Percentiles rank a stretch among this genome's conserved stretches.
Conservation (phyloP, 1,140 invertebrate species). For the Paralvinella palmiformis region DNA sequence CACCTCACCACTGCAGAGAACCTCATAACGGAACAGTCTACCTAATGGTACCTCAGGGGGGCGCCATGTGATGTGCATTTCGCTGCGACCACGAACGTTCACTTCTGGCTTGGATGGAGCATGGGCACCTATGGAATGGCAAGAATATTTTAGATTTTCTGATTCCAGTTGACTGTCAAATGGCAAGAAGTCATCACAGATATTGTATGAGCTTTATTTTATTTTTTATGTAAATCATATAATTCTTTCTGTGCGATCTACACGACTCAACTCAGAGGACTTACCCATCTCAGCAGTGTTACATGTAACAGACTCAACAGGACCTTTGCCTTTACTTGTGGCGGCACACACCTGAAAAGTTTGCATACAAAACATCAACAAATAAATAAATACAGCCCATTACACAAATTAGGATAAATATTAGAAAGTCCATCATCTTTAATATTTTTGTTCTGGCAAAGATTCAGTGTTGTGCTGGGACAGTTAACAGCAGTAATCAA, state of each 20-base stretch:
- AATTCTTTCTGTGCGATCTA: too few relatives aligned
- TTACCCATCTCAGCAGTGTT: neutral
- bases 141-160: slow-evolving; percentile 2
- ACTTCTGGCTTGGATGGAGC: slow-evolving; percentile 44
- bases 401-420: too few relatives aligned
- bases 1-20: slow-evolving; percentile 42
- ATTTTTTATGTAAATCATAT: too few relatives aligned
- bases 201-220: too few relatives aligned
- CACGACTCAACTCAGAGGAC: too few relatives aligned
- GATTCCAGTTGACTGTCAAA: neutral
- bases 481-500: too few relatives aligned
- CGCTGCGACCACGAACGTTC: slow-evolving; percentile 43
- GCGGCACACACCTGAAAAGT: slow-evolving; percentile 40
- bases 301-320: neutral
- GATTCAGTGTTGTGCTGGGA: too few relatives aligned
- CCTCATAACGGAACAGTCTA: slow-evolving; percentile 43
- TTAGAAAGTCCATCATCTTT: too few relatives aligned
- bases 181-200: neutral
- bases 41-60: slow-evolving; percentile 45
- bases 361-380: slow-evolving; percentile 6
- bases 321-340: slow-evolving; percentile 42
- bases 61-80: slow-evolving; percentile 43
- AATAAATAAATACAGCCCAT: neutral
- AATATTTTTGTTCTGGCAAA: too few relatives aligned
- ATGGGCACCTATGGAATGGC: slow-evolving; percentile 44